Conservation (phyloP, 2,113 vertebrate genomes). For the Lathamus discolor region DNA sequence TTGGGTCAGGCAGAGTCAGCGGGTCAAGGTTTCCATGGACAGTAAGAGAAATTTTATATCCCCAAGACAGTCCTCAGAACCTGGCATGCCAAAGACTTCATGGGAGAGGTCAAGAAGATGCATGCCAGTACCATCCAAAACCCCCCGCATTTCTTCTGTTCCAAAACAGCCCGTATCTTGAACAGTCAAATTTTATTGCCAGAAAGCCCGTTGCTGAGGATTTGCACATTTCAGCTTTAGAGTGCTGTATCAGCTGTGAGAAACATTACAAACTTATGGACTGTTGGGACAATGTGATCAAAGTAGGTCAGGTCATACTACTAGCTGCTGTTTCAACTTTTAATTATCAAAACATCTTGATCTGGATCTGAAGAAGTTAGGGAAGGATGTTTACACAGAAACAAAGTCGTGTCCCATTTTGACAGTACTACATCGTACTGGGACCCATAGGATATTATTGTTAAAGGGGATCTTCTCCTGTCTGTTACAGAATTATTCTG, state of each 20-base stretch:
- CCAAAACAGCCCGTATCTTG: not conserved
- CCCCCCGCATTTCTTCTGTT: not conserved
- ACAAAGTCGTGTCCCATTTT: not conserved
- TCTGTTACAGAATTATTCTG: not conserved
- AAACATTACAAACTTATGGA: not conserved
- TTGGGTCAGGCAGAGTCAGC: not conserved
- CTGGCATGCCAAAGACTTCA: not conserved
- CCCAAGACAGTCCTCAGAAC: not conserved
- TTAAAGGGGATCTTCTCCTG: not conserved
- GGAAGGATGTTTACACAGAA: not conserved
- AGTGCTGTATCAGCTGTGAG: not conserved
- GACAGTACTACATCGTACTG: not conserved
- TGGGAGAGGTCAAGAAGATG: not conserved
- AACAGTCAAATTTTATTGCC: not conserved
- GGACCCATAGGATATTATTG: not conserved
- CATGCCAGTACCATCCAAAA: not conserved
- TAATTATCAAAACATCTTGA: not conserved
- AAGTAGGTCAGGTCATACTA: not conserved
- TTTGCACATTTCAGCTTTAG: not conserved
- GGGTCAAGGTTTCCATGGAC: not conserved
- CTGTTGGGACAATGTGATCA: not conserved
- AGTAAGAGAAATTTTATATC: not conserved
- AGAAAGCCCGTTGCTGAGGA: not conserved
- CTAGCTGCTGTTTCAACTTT: not conserved
- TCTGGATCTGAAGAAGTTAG: not conserved